Evolutionary conservation across 1,140 invertebrate species (phyloP).

Genomic region (Tetramorium parvispinum): DNA sequence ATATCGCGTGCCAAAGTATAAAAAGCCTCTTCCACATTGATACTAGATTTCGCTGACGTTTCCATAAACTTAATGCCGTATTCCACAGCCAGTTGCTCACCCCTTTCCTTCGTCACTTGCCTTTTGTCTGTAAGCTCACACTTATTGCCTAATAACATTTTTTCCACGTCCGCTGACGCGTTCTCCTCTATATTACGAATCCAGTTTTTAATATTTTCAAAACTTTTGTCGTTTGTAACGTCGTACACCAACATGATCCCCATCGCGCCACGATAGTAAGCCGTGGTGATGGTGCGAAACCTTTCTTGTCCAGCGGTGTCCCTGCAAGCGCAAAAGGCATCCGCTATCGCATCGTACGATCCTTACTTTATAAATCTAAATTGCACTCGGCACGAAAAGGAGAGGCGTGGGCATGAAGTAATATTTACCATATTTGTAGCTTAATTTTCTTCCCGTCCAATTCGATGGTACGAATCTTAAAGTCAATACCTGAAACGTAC

Average conservation of each 20-base stretch:
- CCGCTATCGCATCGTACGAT: neutral
- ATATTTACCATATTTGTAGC: slow-evolving; percentile 97
- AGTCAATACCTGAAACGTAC: slow-evolving; percentile 95
- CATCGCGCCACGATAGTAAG: slow-evolving; percentile 99
- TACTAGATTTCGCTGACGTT: slow-evolving; percentile 96
- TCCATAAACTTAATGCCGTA: slow-evolving; percentile 98
- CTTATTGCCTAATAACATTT: slow-evolving; percentile 98
- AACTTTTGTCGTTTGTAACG: slow-evolving; percentile 99
- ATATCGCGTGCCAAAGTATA: slow-evolving; percentile 97
- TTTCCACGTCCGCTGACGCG: slow-evolving; percentile 96
- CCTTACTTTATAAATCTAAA: neutral
- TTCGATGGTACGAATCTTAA: slow-evolving; percentile 99
- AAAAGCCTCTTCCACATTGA: slow-evolving; percentile 96
- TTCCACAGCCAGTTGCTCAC: slow-evolving; percentile 92
- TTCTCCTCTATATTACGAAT: slow-evolving; percentile 99
- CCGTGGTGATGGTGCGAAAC: slow-evolving; percentile 99
- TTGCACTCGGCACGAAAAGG: neutral
- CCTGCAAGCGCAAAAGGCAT: slow-evolving; percentile 86
- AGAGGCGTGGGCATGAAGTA: neutral
- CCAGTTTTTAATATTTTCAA: slow-evolving; percentile 99
- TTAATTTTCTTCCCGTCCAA: slow-evolving; percentile 99
- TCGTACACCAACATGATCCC: slow-evolving; percentile 99
- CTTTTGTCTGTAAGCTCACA: slow-evolving; percentile 96
- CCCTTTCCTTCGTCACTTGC: slow-evolving; percentile 92
- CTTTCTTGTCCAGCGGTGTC: slow-evolving; percentile 98